Evolutionary conservation across 2,888 invertebrate genomes (phyloP).

Genomic region (Latheticus oryzae): DNA sequence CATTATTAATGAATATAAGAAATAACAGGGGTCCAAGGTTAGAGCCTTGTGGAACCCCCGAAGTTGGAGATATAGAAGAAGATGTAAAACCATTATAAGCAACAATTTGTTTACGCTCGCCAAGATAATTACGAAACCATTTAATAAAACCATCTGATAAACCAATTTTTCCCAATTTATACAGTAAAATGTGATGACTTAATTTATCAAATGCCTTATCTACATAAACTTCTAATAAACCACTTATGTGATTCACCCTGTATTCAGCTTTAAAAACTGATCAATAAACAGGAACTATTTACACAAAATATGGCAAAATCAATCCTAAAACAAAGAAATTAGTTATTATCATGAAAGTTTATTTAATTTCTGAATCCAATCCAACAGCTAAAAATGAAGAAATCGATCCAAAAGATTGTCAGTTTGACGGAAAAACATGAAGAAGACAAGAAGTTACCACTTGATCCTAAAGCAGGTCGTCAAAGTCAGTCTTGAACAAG

Average conservation of each 20-base stretch:
- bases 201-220: no score
- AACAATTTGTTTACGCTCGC: no score
- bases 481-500: constrained; percentile 81
- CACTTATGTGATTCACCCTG: constrained; percentile 73
- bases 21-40: no score
- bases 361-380: constrained; percentile 76
- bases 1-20: no score
- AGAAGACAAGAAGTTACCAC: constrained; percentile 77
- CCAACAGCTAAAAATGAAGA: constrained; percentile 79
- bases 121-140: no score
- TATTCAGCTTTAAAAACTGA: constrained; percentile 80
- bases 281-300: constrained; percentile 77
- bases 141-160: no score
- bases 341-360: constrained; percentile 75
- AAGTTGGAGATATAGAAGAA: no score
- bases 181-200: no score
- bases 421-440: constrained; percentile 78
- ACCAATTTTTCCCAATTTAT: no score
- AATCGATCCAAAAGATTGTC: constrained; percentile 78
- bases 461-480: constrained; percentile 81
- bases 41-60: no score
- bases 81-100: no score
- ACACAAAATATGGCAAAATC: constrained; percentile 79
- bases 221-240: no score
- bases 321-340: constrained; percentile 78